Evolutionary conservation across 2,888 invertebrate genomes (phyloP), one percentile per base, ranked within the genome.

Genomic region (Mythimna lalbum): DNA sequence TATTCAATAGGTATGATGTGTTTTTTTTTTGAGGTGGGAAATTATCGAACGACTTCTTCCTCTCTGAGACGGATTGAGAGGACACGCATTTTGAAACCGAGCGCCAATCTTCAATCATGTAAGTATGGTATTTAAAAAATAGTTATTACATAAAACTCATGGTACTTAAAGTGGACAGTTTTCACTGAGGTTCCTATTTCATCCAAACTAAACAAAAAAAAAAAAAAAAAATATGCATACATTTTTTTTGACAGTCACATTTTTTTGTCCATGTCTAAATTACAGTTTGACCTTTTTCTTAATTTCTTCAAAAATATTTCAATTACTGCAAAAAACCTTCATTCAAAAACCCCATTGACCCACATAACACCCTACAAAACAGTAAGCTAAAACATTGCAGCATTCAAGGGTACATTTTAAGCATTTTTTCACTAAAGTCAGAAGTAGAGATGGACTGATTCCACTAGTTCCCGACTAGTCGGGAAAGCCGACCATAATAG

Each of bases 351-450:
- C 19, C 47, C 39, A 47, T 65, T 81, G 70, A 81, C 71, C 76
- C 72, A 83, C 53, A 78, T 80, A 52, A 60, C 78, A 78, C 60
- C 60, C 6, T 23, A 57, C 21, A 73, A 62, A 67, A 68, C 63
- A 78, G 71, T 43, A 55, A 73, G 72, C 50, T 33, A n/a, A 60
- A 60, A 71, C 67, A 72, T 66, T 63, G 63, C 72, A 73, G 56
- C 56, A 59, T 80, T 72, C 72, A 74, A 55, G 62, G 74, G 69
- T 73, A 65, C 73, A 73, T 63, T 82, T 70, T 78, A 78, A 82
- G 81, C 82, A 81, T 86, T 90, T 79, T 90, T 90, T 87, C 84
- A 79, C 67, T 87, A 84, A 90, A 89, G 91, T 90, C 89, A 90
- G 87, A 76, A 69, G 73, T 19, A 43, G 43, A 17, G 5, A 43